A percentile compares a stretch with the other conserved stretches of the same genome.
Conservation (phyloP, 2,113 vertebrate genomes). For the Rafetus swinhoei region DNA sequence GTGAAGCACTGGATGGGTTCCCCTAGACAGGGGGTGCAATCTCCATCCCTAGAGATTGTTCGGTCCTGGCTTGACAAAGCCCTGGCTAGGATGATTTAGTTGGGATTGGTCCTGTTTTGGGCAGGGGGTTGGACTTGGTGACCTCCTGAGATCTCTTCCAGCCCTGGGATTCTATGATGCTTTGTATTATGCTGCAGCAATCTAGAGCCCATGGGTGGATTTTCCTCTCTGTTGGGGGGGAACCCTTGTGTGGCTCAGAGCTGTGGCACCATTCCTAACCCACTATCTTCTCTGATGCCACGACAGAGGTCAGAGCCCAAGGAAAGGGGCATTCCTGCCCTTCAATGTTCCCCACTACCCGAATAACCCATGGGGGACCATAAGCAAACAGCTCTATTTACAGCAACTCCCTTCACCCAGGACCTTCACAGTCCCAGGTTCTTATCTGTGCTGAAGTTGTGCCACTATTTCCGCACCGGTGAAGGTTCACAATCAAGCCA, state of each 20-base stretch:
- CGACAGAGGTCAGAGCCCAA: background rate
- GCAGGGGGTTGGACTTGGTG: no score
- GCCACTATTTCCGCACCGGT: accelerated
- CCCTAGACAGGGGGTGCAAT: no score
- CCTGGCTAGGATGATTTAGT: no score
- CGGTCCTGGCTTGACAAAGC: no score
- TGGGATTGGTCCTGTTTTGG: no score
- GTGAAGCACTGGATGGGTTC: no score
- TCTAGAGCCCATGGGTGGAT: background rate
- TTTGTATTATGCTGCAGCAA: constrained; percentile 1
- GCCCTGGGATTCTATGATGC: background rate
- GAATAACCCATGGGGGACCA: background rate
- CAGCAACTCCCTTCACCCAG: background rate
- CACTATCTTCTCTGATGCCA: accelerated
- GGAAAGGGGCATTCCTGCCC: background rate
- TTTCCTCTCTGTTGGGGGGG: background rate
- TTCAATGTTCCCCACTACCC: background rate
- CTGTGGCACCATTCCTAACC: background rate
- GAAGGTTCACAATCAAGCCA: background rate
- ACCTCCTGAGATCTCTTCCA: no score
- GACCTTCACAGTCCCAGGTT: accelerated
- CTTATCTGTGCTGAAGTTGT: background rate
- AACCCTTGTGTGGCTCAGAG: background rate
- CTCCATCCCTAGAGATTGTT: no score
- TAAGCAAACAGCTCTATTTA: background rate